phyloP scores from a whole-genome alignment of 2,797 vertebrate genomes.

The Masticophis lateralis region DNA sequence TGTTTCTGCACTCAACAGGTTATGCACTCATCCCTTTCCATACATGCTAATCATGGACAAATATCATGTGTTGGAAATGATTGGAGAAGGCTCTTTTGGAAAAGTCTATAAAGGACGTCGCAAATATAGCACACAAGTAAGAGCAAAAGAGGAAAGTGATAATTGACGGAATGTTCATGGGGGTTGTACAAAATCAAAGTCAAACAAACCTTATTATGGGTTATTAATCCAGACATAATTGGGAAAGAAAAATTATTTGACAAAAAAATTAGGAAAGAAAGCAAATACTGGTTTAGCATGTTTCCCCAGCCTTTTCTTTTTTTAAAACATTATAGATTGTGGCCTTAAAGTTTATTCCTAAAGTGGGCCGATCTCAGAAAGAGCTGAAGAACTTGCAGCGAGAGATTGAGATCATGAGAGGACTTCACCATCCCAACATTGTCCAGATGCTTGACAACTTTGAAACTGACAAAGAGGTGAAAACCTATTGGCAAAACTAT shows the following conservation, averaged over 20 bases:
- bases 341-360: slow-evolving; percentile 95
- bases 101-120: slow-evolving; percentile 91
- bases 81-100: slow-evolving; percentile 93
- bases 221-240: not conserved
- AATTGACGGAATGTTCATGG: not conserved
- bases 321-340: slow-evolving; percentile 79
- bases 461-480: slow-evolving; percentile 90
- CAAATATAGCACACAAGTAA: slow-evolving; percentile 85
- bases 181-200: not conserved
- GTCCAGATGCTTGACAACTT: slow-evolving; percentile 94
- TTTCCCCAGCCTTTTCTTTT: not conserved
- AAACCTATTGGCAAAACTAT: not conserved
- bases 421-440: slow-evolving; percentile 89
- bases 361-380: slow-evolving; percentile 88
- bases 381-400: slow-evolving; percentile 85
- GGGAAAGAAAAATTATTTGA: not conserved
- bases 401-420: slow-evolving; percentile 94
- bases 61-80: slow-evolving; percentile 88
- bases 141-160: not conserved
- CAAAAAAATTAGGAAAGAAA: not conserved
- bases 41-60: slow-evolving; percentile 73
- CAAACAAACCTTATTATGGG: not conserved
- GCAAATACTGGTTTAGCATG: not conserved
- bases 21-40: not conserved
- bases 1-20: slow-evolving; percentile 16